A percentile compares a stretch with the other conserved stretches of the same genome.
Conservation (phyloP, 2,113 vertebrate species). For the Myrmecobius fasciatus region DNA sequence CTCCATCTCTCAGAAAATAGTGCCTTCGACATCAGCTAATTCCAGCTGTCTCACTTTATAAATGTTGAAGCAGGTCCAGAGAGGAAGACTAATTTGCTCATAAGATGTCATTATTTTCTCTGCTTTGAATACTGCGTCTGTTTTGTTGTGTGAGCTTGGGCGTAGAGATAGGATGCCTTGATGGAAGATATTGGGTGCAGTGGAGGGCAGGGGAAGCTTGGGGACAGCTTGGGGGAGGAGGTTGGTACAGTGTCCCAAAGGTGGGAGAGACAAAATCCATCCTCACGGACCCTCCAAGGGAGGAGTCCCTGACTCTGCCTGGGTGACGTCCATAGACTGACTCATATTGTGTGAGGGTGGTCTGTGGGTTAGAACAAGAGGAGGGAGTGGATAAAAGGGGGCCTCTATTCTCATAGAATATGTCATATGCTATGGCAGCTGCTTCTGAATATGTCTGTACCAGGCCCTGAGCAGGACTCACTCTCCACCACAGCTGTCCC, state of each 20-base stretch:
- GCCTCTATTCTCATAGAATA: neutral
- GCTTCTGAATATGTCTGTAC: neutral
- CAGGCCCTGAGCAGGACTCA: neutral
- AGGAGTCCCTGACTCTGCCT: neutral
- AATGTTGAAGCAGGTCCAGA: neutral
- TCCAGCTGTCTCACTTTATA: neutral
- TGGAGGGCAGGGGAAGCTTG: neutral
- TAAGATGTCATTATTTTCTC: neutral
- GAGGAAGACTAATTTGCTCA: neutral
- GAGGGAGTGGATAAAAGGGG: neutral
- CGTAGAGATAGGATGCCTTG: fast-evolving
- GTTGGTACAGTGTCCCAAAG: neutral
- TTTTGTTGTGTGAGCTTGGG: neutral
- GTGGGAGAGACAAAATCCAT: neutral
- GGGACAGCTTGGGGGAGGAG: neutral
- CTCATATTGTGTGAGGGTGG: neutral
- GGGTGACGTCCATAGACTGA: neutral
- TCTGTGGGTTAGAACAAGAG: neutral
- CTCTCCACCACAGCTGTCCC: neutral
- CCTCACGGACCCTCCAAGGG: neutral
- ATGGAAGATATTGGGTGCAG: neutral
- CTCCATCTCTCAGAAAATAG: neutral
- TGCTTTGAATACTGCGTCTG: neutral
- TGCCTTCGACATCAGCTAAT: neutral
- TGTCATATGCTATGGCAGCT: neutral